Conservation (phyloP, 2,113 vertebrate species). For the Onychostoma macrolepis region DNA sequence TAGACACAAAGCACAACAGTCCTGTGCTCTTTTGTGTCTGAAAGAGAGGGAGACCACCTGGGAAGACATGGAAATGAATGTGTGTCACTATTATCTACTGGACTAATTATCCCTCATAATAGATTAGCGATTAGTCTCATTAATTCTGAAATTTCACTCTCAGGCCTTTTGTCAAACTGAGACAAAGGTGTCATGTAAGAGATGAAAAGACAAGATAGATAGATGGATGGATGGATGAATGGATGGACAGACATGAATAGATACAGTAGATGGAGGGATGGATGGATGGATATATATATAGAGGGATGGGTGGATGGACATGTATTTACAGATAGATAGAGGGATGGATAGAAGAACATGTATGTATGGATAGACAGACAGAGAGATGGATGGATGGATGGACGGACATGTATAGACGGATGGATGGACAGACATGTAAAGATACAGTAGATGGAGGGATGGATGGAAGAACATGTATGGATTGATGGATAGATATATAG, state of each 20-base stretch:
- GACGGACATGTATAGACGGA: background rate
- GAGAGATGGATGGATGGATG: rapidly evolving
- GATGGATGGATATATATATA: background rate
- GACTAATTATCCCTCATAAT: conserved; percentile 50
- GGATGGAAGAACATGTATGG: background rate
- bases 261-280: background rate
- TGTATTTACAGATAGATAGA: background rate
- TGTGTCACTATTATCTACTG: conserved; percentile 44
- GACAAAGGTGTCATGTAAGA: background rate
- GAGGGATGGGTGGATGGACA: background rate
- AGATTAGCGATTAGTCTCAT: conserved; percentile 49
- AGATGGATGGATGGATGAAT: background rate
- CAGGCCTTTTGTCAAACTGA: conserved; percentile 36
- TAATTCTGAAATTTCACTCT: conserved; percentile 34
- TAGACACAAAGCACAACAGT: conserved; percentile 5
- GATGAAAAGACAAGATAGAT: conserved; percentile 33
- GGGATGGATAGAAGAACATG: background rate
- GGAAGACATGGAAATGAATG: conserved; percentile 21
- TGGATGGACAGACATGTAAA: no score
- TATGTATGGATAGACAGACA: background rate
- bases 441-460: background rate
- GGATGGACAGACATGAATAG: rapidly evolving
- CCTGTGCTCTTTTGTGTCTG: conserved; percentile 7
- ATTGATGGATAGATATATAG: background rate
- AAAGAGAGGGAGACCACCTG: conserved; percentile 2